phyloP scores from a whole-genome alignment of 2,888 invertebrate genomes.

The Gymnocheta viridis region DNA sequence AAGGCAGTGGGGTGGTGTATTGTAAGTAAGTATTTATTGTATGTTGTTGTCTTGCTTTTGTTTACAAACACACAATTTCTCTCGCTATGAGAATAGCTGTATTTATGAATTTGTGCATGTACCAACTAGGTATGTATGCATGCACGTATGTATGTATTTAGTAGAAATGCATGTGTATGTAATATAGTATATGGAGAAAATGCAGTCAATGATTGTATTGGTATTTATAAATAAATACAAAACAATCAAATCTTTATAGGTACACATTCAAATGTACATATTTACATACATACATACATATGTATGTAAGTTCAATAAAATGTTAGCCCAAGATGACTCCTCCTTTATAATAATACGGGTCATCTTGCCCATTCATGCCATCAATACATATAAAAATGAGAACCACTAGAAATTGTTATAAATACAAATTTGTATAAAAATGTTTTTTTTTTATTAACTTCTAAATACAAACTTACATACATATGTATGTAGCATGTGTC shows the following conservation, averaged over 20 bases:
- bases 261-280: background rate
- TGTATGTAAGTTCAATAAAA: background rate
- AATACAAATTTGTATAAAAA: no score
- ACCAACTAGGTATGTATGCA: background rate
- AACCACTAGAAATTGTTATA: no score
- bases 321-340: conserved; percentile 15
- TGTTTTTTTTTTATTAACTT: no score
- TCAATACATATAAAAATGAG: no score
- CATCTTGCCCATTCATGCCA: background rate
- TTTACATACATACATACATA: background rate
- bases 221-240: conserved; percentile 38
- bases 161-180: background rate
- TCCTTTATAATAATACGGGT: background rate
- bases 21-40: conserved; percentile 44
- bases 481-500: no score
- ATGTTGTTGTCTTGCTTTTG: conserved; percentile 44
- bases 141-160: background rate
- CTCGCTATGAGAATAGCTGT: background rate
- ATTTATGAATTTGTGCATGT: background rate
- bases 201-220: conserved; percentile 30
- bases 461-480: no score
- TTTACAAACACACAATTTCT: conserved; percentile 29
- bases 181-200: background rate
- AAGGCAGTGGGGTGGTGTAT: background rate
- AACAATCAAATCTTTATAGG: background rate